Evolutionary conservation across 2,797 vertebrate genomes (phyloP), one percentile per base, ranked within the genome.

Genomic region (Urocyon cinereoargenteus): DNA sequence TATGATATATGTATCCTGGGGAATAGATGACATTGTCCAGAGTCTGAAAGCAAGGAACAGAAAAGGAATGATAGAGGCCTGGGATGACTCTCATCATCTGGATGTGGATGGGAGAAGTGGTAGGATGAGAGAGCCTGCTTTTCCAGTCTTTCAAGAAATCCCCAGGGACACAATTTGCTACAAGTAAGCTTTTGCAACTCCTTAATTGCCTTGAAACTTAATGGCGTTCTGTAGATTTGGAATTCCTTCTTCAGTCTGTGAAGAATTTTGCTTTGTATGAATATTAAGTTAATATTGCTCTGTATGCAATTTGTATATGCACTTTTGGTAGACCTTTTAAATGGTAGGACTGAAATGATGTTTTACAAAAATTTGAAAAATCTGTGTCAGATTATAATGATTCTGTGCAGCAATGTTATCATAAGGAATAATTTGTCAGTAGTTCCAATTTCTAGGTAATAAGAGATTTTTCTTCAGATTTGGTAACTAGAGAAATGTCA

Each of bases 91-190:
- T 93, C 12, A n/a, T 34, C 86, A 86, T 94, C 79, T 95, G 83
- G 18, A 18, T 85, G 9, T 40, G 24, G 66, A 93, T n/a, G n/a
- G 34, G 91, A 19, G 34, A 86, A 75, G 3, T 92, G 59, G 79
- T n/a, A 90, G 13, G 49, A n/a, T 53, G 31, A 79, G 40, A 92
- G 55, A 92, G 45, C n/a, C 36, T 97, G 14, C n/a, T 84, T 89
- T 94, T 93, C 64, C 59, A 75, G 61, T 31, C 11, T 96, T 96
- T 96, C 91, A 96, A 83, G 96, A 70, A 97, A 79, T 96, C 91
- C 45, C 53, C 26, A 34, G 55, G 79, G 91, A 92, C 31, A 91
- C 6, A 78, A 40, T 97, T 97, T 66, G 53, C 93, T 96, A 82
- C 49, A 68, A 96, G 89, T 82, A 28, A 97, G 45, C 75, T 93